Percentiles rank a stretch among this genome's conserved stretches.
phyloP scores from a whole-genome alignment of 1,140 invertebrate species.

The Berghia stephanieae region DNA sequence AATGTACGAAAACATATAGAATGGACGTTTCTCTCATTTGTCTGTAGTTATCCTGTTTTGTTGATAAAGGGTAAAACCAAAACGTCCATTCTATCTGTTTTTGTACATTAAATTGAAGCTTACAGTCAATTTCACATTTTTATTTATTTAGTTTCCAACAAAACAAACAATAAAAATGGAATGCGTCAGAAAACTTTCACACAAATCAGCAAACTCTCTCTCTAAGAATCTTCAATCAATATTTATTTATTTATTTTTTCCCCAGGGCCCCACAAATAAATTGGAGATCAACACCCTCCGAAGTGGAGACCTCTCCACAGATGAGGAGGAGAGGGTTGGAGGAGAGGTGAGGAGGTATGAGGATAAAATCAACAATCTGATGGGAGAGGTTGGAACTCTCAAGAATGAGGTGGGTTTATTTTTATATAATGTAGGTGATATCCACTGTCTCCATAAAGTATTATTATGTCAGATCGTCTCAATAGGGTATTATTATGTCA shows the following conservation, averaged over 20 bases:
- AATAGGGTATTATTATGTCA: too few relatives aligned
- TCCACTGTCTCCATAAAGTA: too few relatives aligned
- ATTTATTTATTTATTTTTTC: neutral
- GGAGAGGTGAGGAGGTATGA: conserved; percentile 60
- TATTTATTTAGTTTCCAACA: neutral
- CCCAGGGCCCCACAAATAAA: conserved; percentile 53
- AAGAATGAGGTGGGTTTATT: conserved; percentile 60
- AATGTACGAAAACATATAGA: too few relatives aligned
- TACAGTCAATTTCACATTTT: neutral
- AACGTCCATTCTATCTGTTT: too few relatives aligned
- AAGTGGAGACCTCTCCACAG: conserved; percentile 56
- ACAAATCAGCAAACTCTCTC: too few relatives aligned
- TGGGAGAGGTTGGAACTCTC: conserved; percentile 63
- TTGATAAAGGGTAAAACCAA: too few relatives aligned
- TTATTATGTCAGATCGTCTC: too few relatives aligned
- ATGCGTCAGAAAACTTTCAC: too few relatives aligned
- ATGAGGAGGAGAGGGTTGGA: conserved; percentile 61
- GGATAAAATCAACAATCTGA: conserved; percentile 62
- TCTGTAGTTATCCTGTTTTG: too few relatives aligned
- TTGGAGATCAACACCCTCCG: conserved; percentile 46
- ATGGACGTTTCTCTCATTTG: too few relatives aligned
- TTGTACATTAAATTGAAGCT: too few relatives aligned
- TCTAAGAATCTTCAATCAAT: neutral
- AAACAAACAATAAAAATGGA: too few relatives aligned
- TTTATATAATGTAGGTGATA: neutral